A percentile compares a stretch with the other conserved stretches of the same genome.
phyloP scores from a whole-genome alignment of 2,113 vertebrate genomes.

The Bungarus multicinctus region DNA sequence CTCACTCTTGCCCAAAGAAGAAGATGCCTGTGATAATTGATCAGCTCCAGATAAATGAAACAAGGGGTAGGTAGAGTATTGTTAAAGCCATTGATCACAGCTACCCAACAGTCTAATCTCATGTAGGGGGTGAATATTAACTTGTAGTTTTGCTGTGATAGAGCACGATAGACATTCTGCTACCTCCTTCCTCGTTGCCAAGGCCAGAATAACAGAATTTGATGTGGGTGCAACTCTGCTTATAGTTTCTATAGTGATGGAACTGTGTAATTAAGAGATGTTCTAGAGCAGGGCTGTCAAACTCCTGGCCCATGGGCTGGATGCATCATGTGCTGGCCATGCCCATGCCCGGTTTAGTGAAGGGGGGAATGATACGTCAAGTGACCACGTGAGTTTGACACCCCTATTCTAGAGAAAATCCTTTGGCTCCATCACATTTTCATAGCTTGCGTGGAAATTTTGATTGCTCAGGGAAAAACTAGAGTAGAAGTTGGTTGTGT shows the following conservation, averaged over 20 bases:
- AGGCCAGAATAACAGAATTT: background rate
- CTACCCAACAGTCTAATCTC: background rate
- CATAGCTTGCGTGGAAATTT: background rate
- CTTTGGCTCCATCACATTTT: background rate
- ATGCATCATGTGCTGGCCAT: no score
- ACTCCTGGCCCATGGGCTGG: no score
- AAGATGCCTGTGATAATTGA: background rate
- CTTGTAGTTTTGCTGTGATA: background rate
- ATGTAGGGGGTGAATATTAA: background rate
- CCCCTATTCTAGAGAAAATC: background rate
- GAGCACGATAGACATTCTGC: background rate
- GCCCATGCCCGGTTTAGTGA: no score
- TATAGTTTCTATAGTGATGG: background rate
- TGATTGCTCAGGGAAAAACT: background rate
- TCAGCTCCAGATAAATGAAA: background rate
- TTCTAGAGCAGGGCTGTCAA: background rate
- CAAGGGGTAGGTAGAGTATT: background rate
- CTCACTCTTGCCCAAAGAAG: background rate
- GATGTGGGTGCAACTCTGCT: background rate
- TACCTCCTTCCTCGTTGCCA: background rate
- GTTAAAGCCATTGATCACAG: background rate
- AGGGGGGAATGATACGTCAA: no score
- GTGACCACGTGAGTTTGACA: no score
- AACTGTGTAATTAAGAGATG: background rate
- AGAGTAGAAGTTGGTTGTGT: background rate